These are phyloP conservation scores for Leptestheria dahalacensis DNA, from an alignment of 1,140 invertebrate species.

Conservation along the genomic window DNA sequence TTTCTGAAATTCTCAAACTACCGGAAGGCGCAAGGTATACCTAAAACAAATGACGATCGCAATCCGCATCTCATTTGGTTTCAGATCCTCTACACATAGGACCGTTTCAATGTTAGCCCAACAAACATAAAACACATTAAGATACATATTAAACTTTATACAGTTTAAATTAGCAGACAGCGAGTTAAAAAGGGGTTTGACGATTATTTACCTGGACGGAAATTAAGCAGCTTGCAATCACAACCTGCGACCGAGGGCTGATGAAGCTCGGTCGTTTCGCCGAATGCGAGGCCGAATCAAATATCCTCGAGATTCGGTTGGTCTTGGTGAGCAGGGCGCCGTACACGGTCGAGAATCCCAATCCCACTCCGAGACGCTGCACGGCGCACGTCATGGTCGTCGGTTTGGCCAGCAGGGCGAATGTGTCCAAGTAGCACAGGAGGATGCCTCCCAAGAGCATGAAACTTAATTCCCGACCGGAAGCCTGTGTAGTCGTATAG, in stretches of 20 bases:
- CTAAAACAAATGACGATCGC: not conserved
- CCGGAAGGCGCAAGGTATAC: not conserved
- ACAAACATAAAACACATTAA: too few relatives aligned
- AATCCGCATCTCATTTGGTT: too few relatives aligned
- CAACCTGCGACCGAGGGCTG: slow-evolving; percentile 56
- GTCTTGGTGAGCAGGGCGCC: slow-evolving; percentile 45
- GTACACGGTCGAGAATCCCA: slow-evolving; percentile 44
- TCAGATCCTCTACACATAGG: too few relatives aligned
- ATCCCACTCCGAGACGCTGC: slow-evolving; percentile 40
- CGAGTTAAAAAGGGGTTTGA: slow-evolving; percentile 5
- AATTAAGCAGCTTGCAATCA: slow-evolving; percentile 46
- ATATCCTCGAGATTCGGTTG: slow-evolving; percentile 44
- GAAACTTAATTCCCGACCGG: slow-evolving; percentile 42
- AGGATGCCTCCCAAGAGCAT: slow-evolving; percentile 36
- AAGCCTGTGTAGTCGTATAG: slow-evolving; percentile 24
- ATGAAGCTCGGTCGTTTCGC: slow-evolving; percentile 52
- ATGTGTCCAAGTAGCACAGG: slow-evolving; percentile 34
- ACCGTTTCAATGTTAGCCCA: too few relatives aligned
- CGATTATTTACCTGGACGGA: slow-evolving; percentile 32
- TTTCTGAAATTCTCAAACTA: too few relatives aligned
- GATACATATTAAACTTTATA: too few relatives aligned
- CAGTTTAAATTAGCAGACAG: not conserved
- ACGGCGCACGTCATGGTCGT: slow-evolving; percentile 33
- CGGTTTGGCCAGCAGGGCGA: slow-evolving; percentile 35
- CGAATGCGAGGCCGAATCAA: slow-evolving; percentile 43